Evolutionary conservation across 2,113 vertebrate species (phyloP), one percentile per base, ranked within the genome.

Genomic region (Dasypus novemcinctus): DNA sequence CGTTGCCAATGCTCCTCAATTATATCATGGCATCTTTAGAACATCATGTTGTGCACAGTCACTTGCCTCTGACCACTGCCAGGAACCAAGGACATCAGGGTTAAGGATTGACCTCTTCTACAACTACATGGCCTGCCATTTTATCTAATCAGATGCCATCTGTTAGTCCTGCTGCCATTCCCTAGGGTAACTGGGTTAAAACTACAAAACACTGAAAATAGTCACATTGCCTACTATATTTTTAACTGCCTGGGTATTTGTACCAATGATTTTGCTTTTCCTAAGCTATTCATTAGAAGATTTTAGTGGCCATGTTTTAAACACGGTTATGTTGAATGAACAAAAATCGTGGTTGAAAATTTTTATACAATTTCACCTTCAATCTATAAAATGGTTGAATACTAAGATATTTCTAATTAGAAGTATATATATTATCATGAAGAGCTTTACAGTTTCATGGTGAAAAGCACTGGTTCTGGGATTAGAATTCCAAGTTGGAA

Each of bases 91-190:
- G 89, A 88, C 86, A 76, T 59, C 0, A 13, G 78, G 63, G 43
- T 52, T 86, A 80, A 66, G 21, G 9, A 87, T 68, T 23, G 59
- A 68, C 93, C 74, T 94, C 89, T 41, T 68, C 61, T 18, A 27
- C 76, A 88, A 38, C 89, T 59, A 38, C 69, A 75, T 63, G 90
- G 43, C 68, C 82, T 89, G 94, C 71, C 94, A 57, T 81, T 93
- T 89, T 95, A 84, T 92, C 94, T 82, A 89, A 94, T 41, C 63
- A 36, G 52, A 78, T 2, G 20, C 95, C 96, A 96, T 97, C 97
- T 97, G 96, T 76, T 97, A 94, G 49, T 54, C 88, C 96, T 93
- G 94, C 91, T 96, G 96, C 86, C 75, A 46, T 79, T 89, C 93
- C 93, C 94, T 38, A 86, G 74, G 23, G 89, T 66, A 95, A 95